Evolutionary conservation across 2,797 vertebrate species (phyloP).

Genomic region (Craterocephalus amniculus): DNA sequence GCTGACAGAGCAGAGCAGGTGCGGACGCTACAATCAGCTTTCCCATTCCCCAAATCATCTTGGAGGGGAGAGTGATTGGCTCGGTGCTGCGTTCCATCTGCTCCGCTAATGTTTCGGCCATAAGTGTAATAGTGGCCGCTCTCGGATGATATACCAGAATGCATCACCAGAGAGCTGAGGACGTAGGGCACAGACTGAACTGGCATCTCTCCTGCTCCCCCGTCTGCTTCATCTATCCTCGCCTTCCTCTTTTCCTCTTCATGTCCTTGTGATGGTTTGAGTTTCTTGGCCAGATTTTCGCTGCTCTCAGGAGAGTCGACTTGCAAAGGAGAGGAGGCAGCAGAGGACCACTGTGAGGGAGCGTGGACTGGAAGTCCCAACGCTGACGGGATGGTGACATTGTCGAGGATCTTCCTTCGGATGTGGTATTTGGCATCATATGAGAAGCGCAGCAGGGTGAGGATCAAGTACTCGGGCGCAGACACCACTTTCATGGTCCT

Average conservation of each 20-base stretch:
- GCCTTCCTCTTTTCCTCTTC: conserved; percentile 76
- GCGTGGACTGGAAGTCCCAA: conserved; percentile 87
- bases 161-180: conserved; percentile 95
- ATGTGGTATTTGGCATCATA: conserved; percentile 96
- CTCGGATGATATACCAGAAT: conserved; percentile 96
- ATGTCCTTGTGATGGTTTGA: conserved; percentile 92
- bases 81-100: conserved; percentile 73
- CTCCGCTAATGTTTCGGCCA: conserved; percentile 86
- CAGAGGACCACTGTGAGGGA: conserved; percentile 49
- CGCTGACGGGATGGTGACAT: conserved; percentile 90
- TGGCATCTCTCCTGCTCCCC: conserved; percentile 44
- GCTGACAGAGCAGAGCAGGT: conserved; percentile 53
- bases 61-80: conserved; percentile 68
- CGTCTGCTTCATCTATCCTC: conserved; percentile 60
- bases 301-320: conserved; percentile 88
- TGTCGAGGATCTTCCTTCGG: conserved; percentile 95
- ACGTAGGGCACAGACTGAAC: conserved; percentile 86
- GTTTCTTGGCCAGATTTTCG: conserved; percentile 96
- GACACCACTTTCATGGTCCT: conserved; percentile 93
- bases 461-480: conserved; percentile 97
- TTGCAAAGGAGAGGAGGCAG: conserved; percentile 81
- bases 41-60: conserved; percentile 72
- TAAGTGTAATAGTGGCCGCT: conserved; percentile 99
- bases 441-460: conserved; percentile 95
- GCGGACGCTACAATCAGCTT: conserved; percentile 62